Percentiles rank a stretch among this genome's conserved stretches.
phyloP scores from a whole-genome alignment of 2,888 invertebrate species.

The Lysandra coridon region DNA sequence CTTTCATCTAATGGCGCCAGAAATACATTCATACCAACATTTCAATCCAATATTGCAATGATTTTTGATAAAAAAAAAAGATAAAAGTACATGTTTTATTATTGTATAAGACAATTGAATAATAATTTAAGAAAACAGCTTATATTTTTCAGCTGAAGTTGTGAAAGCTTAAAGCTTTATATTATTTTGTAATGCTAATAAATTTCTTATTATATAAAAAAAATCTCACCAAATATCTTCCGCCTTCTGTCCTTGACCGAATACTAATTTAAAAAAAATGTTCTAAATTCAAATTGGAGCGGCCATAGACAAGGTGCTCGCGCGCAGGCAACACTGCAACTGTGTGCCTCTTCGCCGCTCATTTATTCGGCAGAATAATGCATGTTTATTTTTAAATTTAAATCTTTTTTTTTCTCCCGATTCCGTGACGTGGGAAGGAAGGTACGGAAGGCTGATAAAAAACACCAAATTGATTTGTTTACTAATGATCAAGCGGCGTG shows the following conservation, averaged over 20 bases:
- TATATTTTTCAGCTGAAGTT: neutral
- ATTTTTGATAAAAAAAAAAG: too few species aligned
- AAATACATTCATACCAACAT: too few species aligned
- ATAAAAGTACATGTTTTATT: too few species aligned
- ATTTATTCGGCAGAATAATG: conserved; percentile 25
- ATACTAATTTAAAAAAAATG: conserved; percentile 12
- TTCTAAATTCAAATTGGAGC: conserved; percentile 14
- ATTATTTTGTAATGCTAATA: neutral
- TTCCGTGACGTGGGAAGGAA: neutral
- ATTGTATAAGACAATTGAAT: too few species aligned
- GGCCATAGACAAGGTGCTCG: conserved; percentile 15
- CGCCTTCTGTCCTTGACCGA: neutral
- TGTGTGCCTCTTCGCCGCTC: neutral
- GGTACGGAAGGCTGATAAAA: neutral
- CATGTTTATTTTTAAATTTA: conserved; percentile 17
- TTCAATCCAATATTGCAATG: too few species aligned
- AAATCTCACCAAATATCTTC: neutral
- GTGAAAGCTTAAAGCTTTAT: neutral
- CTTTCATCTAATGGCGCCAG: too few species aligned
- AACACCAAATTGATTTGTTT: neutral
- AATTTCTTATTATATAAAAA: neutral
- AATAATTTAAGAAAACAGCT: too few species aligned
- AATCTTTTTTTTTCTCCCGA: conserved; percentile 17
- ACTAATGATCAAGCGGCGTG: neutral
- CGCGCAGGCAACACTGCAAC: conserved; percentile 25